Evolutionary conservation across 2,797 vertebrate species (phyloP).

Genomic region (Brachyalestes nurse): DNA sequence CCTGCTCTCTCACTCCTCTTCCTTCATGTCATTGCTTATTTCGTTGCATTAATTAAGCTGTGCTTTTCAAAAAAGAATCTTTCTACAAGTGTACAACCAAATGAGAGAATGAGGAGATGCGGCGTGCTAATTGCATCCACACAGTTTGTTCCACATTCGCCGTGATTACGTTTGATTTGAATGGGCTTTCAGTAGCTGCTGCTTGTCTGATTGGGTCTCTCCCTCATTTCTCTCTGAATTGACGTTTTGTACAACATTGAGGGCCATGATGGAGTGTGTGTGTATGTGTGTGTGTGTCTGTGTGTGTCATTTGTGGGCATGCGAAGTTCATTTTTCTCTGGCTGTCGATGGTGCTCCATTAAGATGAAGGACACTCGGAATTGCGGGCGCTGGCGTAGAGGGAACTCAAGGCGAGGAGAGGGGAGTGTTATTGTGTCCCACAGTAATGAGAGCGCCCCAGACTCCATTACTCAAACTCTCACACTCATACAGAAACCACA

Average conservation of each 20-base stretch:
- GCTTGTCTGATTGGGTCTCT: conserved; percentile 19
- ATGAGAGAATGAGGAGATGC: conserved; percentile 36
- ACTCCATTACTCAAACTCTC: conserved; percentile 49
- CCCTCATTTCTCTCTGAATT: conserved; percentile 12
- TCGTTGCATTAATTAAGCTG: conserved; percentile 41
- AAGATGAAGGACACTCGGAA: conserved; percentile 45
- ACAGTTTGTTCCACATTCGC: conserved; percentile 39
- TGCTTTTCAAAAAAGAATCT: conserved; percentile 27
- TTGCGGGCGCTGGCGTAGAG: conserved; percentile 29
- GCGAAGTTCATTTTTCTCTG: conserved; percentile 39
- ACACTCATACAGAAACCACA: conserved; percentile 20
- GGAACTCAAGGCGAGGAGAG: conserved; percentile 37
- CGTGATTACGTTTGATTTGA: conserved; percentile 39
- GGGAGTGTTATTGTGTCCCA: conserved; percentile 43
- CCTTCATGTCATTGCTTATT: neutral
- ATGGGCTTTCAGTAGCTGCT: conserved; percentile 1
- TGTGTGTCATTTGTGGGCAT: conserved; percentile 27
- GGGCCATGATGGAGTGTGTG: conserved; percentile 28
- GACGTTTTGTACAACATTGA: neutral
- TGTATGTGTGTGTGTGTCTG: neutral
- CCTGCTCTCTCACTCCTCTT: neutral
- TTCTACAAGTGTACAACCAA: neutral
- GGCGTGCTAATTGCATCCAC: conserved; percentile 30
- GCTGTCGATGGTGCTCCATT: conserved; percentile 43
- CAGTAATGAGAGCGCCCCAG: conserved; percentile 50